phyloP scores from a whole-genome alignment of 2,888 invertebrate species.

The Andrena praecox region DNA sequence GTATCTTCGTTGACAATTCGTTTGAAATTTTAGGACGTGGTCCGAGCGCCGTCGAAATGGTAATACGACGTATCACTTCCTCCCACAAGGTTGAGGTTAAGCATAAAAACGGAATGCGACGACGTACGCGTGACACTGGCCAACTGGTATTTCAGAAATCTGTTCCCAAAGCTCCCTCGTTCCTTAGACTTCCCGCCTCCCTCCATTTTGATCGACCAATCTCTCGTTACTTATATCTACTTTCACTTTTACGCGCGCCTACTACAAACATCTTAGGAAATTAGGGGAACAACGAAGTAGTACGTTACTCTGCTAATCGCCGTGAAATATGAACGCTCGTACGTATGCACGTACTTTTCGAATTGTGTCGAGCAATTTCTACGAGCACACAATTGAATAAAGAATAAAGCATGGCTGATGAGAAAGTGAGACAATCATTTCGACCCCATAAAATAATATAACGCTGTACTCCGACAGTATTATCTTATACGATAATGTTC shows the following conservation, averaged over 20 bases:
- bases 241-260: conserved; percentile 18
- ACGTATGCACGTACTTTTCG: neutral
- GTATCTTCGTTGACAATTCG: neutral
- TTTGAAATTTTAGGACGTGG: neutral
- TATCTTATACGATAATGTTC: neutral
- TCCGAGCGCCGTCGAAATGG: neutral
- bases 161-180: conserved; percentile 15
- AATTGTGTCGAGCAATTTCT: neutral
- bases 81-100: conserved; percentile 48
- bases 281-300: neutral
- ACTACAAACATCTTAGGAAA: neutral
- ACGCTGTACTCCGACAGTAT: neutral
- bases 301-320: neutral
- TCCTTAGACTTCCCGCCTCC: conserved; percentile 29
- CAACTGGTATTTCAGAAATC: conserved; percentile 46
- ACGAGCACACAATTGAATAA: neutral
- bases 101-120: conserved; percentile 6
- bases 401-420: neutral
- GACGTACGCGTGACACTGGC: conserved; percentile 23
- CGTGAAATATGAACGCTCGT: neutral
- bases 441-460: neutral
- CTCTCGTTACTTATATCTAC: neutral
- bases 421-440: neutral
- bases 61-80: conserved; percentile 2
- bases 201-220: conserved; percentile 6